phyloP scores from a whole-genome alignment of 2,797 vertebrate species.

The Decapterus maruadsi region DNA sequence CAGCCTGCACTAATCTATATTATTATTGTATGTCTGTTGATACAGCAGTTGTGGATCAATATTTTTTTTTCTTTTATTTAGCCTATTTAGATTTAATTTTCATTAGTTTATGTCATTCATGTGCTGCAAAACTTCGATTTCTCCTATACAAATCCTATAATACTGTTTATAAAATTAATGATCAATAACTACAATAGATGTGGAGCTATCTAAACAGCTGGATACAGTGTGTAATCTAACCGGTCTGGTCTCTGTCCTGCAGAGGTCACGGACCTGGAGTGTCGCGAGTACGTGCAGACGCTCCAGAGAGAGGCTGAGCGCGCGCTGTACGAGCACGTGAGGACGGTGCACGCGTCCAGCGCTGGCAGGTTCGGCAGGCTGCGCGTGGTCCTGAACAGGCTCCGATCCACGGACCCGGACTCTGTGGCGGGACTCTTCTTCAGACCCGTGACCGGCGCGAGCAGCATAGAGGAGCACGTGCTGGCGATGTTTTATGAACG shows the following conservation, averaged over 20 bases:
- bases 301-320: conserved; percentile 47
- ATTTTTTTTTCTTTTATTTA: too few relatives aligned
- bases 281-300: conserved; percentile 39
- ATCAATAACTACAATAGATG: too few relatives aligned
- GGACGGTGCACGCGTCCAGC: background rate
- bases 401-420: conserved; percentile 55
- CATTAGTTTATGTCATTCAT: too few relatives aligned
- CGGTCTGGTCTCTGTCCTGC: conserved; percentile 1
- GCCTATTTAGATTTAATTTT: too few relatives aligned
- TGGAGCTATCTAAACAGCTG: too few relatives aligned
- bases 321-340: conserved; percentile 42
- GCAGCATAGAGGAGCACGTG: conserved; percentile 87
- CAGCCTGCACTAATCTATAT: too few relatives aligned
- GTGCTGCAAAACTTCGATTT: too few relatives aligned
- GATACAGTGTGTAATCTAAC: too few relatives aligned
- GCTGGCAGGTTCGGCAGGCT: conserved; percentile 18
- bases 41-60: too few relatives aligned
- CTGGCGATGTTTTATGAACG: conserved; percentile 28
- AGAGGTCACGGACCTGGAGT: conserved; percentile 31
- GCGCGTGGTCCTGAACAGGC: conserved; percentile 10
- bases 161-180: too few relatives aligned
- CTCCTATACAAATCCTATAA: too few relatives aligned
- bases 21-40: too few relatives aligned
- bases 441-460: conserved; percentile 87
- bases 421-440: conserved; percentile 88